Conservation (phyloP, 2,113 vertebrate species). For the Otus sunia region DNA sequence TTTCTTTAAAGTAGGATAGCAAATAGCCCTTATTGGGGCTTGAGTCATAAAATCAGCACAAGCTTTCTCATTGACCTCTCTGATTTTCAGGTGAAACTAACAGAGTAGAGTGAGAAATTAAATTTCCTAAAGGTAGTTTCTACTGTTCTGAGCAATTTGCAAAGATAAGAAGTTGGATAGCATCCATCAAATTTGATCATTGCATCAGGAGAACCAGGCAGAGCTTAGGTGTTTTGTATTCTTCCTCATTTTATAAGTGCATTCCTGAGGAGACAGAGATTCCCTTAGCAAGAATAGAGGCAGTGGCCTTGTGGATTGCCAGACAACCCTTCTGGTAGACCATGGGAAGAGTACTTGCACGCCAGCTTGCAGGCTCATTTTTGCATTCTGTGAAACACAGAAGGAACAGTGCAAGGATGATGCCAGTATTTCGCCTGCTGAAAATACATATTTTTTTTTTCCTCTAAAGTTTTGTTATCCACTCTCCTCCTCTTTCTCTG, state of each 20-base stretch:
- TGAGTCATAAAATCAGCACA: neutral
- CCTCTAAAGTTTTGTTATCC: neutral
- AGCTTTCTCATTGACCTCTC: neutral
- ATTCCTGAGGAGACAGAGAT: neutral
- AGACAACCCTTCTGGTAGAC: neutral
- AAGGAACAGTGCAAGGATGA: neutral
- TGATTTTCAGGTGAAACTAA: neutral
- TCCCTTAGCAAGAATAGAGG: neutral
- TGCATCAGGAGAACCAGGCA: neutral
- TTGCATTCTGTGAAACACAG: neutral
- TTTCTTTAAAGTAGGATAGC: neutral
- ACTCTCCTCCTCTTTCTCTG: neutral
- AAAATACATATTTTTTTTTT: neutral
- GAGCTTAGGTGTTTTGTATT: neutral
- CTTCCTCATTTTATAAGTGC: neutral
- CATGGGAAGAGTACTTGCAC: neutral
- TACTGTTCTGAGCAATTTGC: neutral
- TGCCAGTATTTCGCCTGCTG: neutral
- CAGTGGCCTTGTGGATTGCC: neutral
- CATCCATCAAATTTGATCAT: neutral
- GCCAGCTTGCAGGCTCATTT: neutral
- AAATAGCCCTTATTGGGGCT: neutral
- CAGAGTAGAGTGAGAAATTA: neutral
- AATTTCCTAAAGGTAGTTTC: neutral
- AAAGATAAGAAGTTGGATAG: neutral